Evolutionary conservation across 2,888 invertebrate genomes (phyloP).

Genomic region (Phortica okadai): DNA sequence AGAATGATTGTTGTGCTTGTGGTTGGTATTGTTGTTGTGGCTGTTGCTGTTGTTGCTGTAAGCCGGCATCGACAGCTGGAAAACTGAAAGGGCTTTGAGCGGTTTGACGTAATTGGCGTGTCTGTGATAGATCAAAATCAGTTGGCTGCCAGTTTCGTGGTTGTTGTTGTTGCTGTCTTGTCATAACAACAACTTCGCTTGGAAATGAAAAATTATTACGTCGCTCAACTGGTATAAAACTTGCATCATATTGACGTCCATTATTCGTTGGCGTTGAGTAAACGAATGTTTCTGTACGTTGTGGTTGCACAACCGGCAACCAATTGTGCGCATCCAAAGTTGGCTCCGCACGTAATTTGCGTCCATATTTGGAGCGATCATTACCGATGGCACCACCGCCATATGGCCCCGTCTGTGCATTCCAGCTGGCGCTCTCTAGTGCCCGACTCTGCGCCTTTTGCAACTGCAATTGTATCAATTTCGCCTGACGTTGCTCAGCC

Average conservation of each 20-base stretch:
- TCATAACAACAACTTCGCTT: conserved; percentile 34
- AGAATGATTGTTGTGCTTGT: background rate
- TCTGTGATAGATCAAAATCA: conserved; percentile 48
- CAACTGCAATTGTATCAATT: conserved; percentile 63
- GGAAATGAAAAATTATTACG: conserved; percentile 54
- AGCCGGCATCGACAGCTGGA: conserved; percentile 43
- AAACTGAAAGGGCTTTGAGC: conserved; percentile 46
- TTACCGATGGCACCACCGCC: conserved; percentile 47
- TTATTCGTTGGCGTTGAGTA: background rate
- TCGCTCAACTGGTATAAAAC: conserved; percentile 44
- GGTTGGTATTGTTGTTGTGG: too few species aligned
- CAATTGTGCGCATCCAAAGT: conserved; percentile 39
- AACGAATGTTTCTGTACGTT: background rate
- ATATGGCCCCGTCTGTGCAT: conserved; percentile 32
- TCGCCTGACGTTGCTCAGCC: conserved; percentile 61
- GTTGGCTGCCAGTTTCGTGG: conserved; percentile 64
- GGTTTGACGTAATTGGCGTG: conserved; percentile 53
- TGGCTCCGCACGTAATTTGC: conserved; percentile 22
- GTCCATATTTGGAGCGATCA: conserved; percentile 15
- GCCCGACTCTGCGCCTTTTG: conserved; percentile 60
- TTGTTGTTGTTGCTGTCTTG: background rate
- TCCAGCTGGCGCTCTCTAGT: conserved; percentile 44
- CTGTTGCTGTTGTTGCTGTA: background rate
- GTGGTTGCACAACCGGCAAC: conserved; percentile 47
- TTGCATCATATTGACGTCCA: conserved; percentile 33